Evolutionary conservation across 2,113 vertebrate species (phyloP), one percentile per base, ranked within the genome.

Genomic region (Phyllostomus hastatus): DNA sequence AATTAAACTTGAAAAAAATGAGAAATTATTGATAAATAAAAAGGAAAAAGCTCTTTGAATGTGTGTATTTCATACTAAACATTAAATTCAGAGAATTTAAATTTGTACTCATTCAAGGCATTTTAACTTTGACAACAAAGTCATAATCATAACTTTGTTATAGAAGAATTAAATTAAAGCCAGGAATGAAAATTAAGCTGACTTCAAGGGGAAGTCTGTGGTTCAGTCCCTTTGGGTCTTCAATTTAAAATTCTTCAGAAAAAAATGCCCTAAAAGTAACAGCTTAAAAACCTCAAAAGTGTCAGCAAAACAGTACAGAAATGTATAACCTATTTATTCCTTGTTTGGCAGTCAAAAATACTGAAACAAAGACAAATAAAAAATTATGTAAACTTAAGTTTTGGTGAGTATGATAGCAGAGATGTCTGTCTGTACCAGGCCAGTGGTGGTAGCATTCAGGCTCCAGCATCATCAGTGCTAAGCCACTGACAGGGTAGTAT

Each of bases 171-270:
- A 78, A 31, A 87, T 66, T 64, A 87, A 95, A 87, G 87, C n/a
- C 79, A 35, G 20, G 48, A 86, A 81, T 81, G 35, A 46, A 91
- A 85, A 81, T 87, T 64, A 91, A 54, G 35, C 75, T 82, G 67
- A 81, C 7, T 73, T 91, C 54, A 81, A 75, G 46, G 14, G 20
- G n/a, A 88, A 54, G 38, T 38, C 83, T 92, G 22, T 66, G 14
- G 61, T 64, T 81, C 4, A 35, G 46, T 64, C 41, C 46, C 14
- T 54, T n/a, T 73, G 33, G 38, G 59, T 80, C 35, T 73, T 72
- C 48, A 75, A 31, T 66, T 95, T 76, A 70, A 87, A 91, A 43
- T 88, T 81, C 43, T 59, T 88, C 66, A 88, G 52, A 76, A 90
- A 94, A 85, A 76, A 50, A 78, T 28, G 31, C 10, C 72, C 7